Base-by-base conservation (phyloP, 1,140 invertebrate species). In the Bombyx mandarina region DNA sequence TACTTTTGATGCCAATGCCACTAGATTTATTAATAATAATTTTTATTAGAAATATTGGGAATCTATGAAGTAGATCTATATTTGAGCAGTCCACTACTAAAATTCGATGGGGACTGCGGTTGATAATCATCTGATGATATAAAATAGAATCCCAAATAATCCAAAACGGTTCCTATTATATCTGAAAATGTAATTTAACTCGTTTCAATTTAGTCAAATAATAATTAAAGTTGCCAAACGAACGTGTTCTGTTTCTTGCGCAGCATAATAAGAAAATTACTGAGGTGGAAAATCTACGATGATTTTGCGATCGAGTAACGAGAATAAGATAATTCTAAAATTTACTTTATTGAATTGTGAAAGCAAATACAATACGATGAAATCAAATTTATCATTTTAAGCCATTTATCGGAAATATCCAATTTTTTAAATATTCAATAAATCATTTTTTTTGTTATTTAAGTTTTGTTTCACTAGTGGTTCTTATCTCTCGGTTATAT, bases 191-290 rank as follows among this genome's bases (percentile, higher is more conserved):
- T 35, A 35, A 35, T 35, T 35, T 3, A 35, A 35, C 26, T 42
- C 43, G 22, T 42, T 52, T 52, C 51, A 52, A 52, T 52, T 35
- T 35, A 35, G 26, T 35, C 26, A 5, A 35, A 35, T 35, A 35
- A 35, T 35, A 35, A 35, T 35, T 52, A 52, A 52, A 43, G 6
- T 52, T 52, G 22, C 43, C 8, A 42, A 52, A 43, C 26, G 43
- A 42, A 43, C 26, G 49, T 46, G 50, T 18, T 49, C 8, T 53
- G 53, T 26, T 52, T 52, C 8, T 56, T 56, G 43, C 49, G 44
- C 54, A 63, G 54, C 52, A 45, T 54, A 60, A 57, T 55, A 60
- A 53, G 48, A 50, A 35, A 45, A 54, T 53, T 63, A 60, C 6
- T 43, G 47, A 60, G 44, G 48, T 57, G 54, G 45, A 54, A 56